phyloP scores from a whole-genome alignment of 1,140 invertebrate genomes.

The Drosophila suzukii region DNA sequence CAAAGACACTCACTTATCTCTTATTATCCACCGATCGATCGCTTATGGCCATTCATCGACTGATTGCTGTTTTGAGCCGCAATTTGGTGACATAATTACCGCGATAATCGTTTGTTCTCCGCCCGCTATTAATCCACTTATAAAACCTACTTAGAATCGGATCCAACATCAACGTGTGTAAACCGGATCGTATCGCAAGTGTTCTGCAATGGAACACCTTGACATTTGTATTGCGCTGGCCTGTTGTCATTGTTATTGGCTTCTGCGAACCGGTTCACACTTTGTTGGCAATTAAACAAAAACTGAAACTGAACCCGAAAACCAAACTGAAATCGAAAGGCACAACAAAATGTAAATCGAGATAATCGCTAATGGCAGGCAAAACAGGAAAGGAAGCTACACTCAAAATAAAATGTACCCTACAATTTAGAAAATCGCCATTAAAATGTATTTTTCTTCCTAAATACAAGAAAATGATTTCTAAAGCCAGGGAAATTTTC shows the following conservation, averaged over 20 bases:
- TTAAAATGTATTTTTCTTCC: no score
- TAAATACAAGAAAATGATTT: no score
- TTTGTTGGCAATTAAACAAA: conserved; percentile 63
- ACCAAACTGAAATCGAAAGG: conserved; percentile 15
- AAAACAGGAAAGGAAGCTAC: no score
- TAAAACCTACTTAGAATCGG: conserved; percentile 11
- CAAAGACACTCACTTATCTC: conserved; percentile 14
- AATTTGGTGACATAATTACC: conserved; percentile 24
- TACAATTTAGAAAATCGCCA: no score
- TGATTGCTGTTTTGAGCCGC: conserved; percentile 22
- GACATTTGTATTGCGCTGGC: conserved; percentile 57
- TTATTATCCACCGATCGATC: conserved; percentile 5
- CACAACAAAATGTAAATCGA: conserved; percentile 3
- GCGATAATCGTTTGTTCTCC: conserved; percentile 16
- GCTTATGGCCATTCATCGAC: neutral
- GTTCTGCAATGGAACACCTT: conserved; percentile 57
- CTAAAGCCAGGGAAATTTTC: no score
- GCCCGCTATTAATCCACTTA: conserved; percentile 6
- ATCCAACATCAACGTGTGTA: conserved; percentile 35
- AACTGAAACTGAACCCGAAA: conserved; percentile 21
- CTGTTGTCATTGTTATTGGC: conserved; percentile 41
- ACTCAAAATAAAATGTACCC: no score
- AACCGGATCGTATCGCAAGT: conserved; percentile 47
- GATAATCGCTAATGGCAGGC: neutral
- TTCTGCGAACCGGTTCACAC: conserved; percentile 53